Percentiles rank a stretch among this genome's conserved stretches.
These are phyloP conservation scores for Lysandra coridon DNA, from an alignment of 2,888 invertebrate species.

Conservation along the genomic window DNA sequence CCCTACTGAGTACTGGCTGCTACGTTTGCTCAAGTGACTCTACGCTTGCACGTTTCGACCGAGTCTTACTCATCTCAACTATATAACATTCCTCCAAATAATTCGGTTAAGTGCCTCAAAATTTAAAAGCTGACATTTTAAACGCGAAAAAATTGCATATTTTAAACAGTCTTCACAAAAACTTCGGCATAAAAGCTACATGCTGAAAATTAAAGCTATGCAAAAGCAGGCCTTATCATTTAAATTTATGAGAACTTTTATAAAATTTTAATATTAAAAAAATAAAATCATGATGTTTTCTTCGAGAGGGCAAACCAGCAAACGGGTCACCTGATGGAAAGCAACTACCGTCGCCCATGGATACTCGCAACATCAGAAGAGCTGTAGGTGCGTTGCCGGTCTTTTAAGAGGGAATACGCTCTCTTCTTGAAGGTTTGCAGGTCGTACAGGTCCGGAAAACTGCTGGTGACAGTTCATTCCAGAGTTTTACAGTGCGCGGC, in stretches of 20 bases:
- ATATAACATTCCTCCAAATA: slow-evolving; percentile 2
- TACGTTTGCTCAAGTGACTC: background rate
- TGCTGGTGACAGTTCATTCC: no score
- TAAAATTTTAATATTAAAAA: background rate
- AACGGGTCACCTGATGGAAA: no score
- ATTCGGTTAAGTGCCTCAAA: background rate
- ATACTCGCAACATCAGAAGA: no score
- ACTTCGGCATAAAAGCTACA: background rate
- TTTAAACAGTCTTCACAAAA: background rate
- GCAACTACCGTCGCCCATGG: no score
- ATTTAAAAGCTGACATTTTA: slow-evolving; percentile 2
- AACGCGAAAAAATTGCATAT: background rate
- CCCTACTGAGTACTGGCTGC: background rate
- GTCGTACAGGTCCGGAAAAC: no score
- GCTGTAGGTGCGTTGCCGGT: no score
- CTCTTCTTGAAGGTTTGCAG: no score
- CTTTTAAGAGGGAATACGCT: no score
- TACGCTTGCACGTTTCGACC: background rate
- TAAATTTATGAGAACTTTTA: background rate
- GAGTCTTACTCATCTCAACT: background rate
- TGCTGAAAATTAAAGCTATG: background rate
- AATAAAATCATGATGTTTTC: background rate
- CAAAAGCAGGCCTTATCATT: background rate
- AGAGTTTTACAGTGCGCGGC: no score
- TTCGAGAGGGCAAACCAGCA: no score